phyloP scores from a whole-genome alignment of 2,888 invertebrate species.

The Brachypterus glaber region DNA sequence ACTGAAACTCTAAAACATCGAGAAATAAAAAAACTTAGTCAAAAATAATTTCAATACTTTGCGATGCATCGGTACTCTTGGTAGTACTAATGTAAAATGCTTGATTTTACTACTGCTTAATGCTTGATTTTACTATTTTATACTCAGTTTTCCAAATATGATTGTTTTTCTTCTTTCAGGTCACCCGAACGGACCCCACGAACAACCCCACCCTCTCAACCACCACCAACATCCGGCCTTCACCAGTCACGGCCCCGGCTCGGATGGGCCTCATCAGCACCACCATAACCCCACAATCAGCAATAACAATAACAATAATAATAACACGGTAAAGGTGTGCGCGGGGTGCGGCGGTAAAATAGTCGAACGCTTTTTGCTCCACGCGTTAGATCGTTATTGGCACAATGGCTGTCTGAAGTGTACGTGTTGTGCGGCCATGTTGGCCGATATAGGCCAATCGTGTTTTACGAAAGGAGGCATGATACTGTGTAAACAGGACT shows the following conservation, averaged over 20 bases:
- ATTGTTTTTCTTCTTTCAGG: slow-evolving; percentile 28
- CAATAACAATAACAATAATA: slow-evolving; percentile 45
- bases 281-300: slow-evolving; percentile 50
- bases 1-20: too few relatives aligned
- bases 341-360: slow-evolving; percentile 89
- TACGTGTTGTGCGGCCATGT: slow-evolving; percentile 77
- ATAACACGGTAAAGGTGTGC: slow-evolving; percentile 63
- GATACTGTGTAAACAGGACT: slow-evolving; percentile 93
- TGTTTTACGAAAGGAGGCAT: slow-evolving; percentile 90
- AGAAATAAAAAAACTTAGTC: too few relatives aligned
- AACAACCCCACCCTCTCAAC: slow-evolving; percentile 37
- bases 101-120: too few relatives aligned
- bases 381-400: slow-evolving; percentile 92
- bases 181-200: slow-evolving; percentile 38
- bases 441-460: slow-evolving; percentile 84
- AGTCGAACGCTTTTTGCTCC: slow-evolving; percentile 81
- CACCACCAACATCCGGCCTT: slow-evolving; percentile 42
- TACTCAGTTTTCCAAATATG: slow-evolving; percentile 3
- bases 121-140: too few relatives aligned
- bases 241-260: slow-evolving; percentile 42
- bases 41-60: too few relatives aligned
- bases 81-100: too few relatives aligned
- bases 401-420: slow-evolving; percentile 93
- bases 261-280: slow-evolving; percentile 44
- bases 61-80: too few relatives aligned